phyloP scores from a whole-genome alignment of 2,888 invertebrate genomes.

The Hoplodrina ambigua region DNA sequence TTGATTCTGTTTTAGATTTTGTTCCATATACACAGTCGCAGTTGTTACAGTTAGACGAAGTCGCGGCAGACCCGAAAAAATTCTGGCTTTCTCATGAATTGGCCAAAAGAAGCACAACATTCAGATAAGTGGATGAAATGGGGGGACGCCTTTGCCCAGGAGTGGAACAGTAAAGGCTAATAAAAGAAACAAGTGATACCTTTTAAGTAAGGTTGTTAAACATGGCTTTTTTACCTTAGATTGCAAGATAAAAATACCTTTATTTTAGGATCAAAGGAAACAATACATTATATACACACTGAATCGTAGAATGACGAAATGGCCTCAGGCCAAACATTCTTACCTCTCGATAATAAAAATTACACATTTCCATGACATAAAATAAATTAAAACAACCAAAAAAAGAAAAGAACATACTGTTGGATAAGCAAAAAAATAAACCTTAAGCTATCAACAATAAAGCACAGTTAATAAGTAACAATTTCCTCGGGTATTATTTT shows the following conservation, averaged over 20 bases:
- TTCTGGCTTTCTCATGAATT: too few relatives aligned
- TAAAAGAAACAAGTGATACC: background rate
- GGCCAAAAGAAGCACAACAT: too few relatives aligned
- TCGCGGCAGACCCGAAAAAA: too few relatives aligned
- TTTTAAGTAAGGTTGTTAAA: background rate
- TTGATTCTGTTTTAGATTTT: background rate
- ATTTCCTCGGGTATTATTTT: conserved; percentile 22
- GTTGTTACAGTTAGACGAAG: too few relatives aligned
- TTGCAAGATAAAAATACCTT: background rate
- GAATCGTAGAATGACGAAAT: background rate
- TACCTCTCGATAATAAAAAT: too few relatives aligned
- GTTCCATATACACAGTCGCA: too few relatives aligned
- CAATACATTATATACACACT: background rate
- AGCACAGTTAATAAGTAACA: conserved; percentile 13
- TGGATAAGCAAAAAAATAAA: conserved; percentile 4
- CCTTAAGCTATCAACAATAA: background rate
- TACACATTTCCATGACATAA: too few relatives aligned
- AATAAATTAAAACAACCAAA: background rate
- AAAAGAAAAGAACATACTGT: background rate
- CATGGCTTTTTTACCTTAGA: background rate
- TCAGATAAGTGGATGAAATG: too few relatives aligned
- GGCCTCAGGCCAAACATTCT: background rate
- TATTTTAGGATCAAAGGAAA: background rate
- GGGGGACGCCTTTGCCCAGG: too few relatives aligned
- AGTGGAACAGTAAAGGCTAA: too few relatives aligned